A percentile compares a stretch with the other conserved stretches of the same genome.
Evolutionary conservation across 1,140 invertebrate species (phyloP).

Genomic region (Periplaneta americana): DNA sequence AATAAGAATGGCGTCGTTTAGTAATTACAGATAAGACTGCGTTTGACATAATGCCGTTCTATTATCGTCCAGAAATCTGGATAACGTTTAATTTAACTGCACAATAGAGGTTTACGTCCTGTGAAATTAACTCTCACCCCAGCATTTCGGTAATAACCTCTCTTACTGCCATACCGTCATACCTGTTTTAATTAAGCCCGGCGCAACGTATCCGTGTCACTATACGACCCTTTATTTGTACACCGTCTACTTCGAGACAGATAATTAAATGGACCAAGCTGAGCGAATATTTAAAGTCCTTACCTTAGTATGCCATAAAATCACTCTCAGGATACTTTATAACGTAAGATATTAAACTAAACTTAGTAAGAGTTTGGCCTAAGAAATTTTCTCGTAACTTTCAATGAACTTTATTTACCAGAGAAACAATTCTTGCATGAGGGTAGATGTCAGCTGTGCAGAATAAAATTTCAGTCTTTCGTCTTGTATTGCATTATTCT

Average conservation of each 20-base stretch:
- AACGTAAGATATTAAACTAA: neutral
- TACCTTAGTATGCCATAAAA: neutral
- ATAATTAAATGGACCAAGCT: neutral
- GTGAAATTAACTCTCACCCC: neutral
- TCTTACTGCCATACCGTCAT: neutral
- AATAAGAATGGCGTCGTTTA: too few species aligned
- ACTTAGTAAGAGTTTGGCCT: neutral
- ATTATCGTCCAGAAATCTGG: too few species aligned
- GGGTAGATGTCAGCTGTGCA: too few species aligned
- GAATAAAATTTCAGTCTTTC: too few species aligned
- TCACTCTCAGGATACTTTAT: neutral
- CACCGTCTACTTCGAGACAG: neutral
- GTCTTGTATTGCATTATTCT: too few species aligned
- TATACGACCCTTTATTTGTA: neutral
- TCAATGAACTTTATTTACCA: neutral
- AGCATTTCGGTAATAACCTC: too few species aligned
- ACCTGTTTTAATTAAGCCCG: neutral
- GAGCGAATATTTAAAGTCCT: neutral
- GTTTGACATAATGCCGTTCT: too few species aligned
- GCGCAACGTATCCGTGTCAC: neutral
- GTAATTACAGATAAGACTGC: too few species aligned
- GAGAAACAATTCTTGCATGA: too few species aligned
- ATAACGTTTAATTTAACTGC: neutral
- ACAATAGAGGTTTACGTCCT: neutral
- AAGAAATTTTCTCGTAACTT: neutral